A percentile compares a stretch with the other conserved stretches of the same genome.
Evolutionary conservation across 1,140 invertebrate genomes (phyloP).

Genomic region (Lepidurus packardi): DNA sequence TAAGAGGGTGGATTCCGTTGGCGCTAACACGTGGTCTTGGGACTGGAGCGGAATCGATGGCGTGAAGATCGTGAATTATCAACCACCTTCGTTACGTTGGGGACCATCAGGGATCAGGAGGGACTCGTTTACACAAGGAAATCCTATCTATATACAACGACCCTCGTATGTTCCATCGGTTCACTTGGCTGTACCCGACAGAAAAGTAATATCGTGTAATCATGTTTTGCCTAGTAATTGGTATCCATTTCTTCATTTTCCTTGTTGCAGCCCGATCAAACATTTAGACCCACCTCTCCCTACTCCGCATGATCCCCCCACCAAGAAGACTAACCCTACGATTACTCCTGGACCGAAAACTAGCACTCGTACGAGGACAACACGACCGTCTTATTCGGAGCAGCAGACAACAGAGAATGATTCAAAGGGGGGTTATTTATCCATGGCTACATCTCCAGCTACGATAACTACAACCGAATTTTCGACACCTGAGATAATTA

Average conservation of each 20-base stretch:
- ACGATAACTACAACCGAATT: no score
- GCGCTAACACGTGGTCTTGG: neutral
- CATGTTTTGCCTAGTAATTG: neutral
- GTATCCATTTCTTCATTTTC: neutral
- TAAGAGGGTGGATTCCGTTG: neutral
- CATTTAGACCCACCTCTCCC: neutral
- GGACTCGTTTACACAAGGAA: neutral
- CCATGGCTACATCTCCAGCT: no score
- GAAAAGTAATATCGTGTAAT: neutral
- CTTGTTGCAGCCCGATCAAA: neutral
- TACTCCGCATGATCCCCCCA: neutral
- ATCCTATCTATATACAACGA: conserved; percentile 2
- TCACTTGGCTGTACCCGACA: neutral
- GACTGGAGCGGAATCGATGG: neutral
- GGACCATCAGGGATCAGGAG: neutral
- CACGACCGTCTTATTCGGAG: neutral
- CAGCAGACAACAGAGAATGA: neutral
- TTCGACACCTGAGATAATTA: no score
- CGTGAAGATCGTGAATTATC: neutral
- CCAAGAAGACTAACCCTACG: neutral
- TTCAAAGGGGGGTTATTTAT: no score
- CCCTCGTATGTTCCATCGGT: neutral
- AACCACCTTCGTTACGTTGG: neutral
- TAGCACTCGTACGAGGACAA: neutral
- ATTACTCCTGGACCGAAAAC: neutral